Base-by-base conservation (phyloP, 2,113 vertebrate genomes). In the Boleophthalmus pectinirostris region DNA sequence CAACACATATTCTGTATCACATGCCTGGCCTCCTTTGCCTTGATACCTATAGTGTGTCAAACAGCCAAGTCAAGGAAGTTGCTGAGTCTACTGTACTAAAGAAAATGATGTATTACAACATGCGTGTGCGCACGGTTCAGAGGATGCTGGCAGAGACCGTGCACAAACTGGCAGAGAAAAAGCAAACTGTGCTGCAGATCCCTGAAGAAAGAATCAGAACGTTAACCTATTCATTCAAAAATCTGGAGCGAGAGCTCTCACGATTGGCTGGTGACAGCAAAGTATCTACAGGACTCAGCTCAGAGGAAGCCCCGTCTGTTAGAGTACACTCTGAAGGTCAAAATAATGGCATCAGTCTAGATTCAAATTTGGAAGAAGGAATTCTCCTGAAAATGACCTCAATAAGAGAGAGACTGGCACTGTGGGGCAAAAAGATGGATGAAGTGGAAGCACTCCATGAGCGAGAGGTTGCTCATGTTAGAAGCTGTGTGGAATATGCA, bases 21-120 rank as follows among this genome's bases (percentile, higher is more conserved):
- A 84, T 96, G 76, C 95, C 96, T 20, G 73, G 66, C 43, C 95
- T 98, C 66, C 91, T 93, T 85, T 90, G 85, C 64, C 93, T 97
- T 2, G 96, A 97, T 87, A 94, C 91, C 0, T 93, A 94, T 1
- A 91, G 96, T 20, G 93, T 97, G 33, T 95, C 93, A 1, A 84
- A 87, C 77, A 94, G 91, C 77, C 88, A 93, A 53, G 88, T 95
- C 70, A 98, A 96, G 82, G 94, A 96, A 23, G 82, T 93, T 60
- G 95, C 95, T 18, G 94, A 96, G 96, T 89, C 91, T 38, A 95
- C 92, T 66, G 94, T 94, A 68, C 92, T 94, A 90, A 97, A 97
- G 89, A 98, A 97, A 89, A 92, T 91, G 73, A 97, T 96, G 94
- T 98, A 95, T 87, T 98, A 97, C 79, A 95, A 94, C 79, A 96